Percentiles rank a stretch among this genome's conserved stretches.
phyloP scores from a whole-genome alignment of 2,113 vertebrate species.

The Steatornis caripensis region DNA sequence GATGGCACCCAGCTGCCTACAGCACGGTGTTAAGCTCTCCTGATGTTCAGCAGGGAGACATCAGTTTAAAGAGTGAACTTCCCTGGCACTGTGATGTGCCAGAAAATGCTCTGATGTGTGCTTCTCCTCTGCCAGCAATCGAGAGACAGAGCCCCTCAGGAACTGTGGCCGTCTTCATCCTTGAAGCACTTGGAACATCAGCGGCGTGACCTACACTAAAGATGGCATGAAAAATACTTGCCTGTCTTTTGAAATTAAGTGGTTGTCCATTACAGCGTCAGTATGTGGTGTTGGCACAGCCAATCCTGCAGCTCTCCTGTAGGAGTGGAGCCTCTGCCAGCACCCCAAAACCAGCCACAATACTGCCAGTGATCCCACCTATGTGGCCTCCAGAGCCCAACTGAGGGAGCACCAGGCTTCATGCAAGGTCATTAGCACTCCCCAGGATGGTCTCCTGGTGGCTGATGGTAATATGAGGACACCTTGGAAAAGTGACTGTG shows the following conservation, averaged over 20 bases:
- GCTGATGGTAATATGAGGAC: not conserved
- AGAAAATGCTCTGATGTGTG: not conserved
- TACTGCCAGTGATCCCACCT: accelerated
- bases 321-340: not conserved
- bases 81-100: not conserved
- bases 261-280: not conserved
- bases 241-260: not conserved
- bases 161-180: not conserved
- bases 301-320: not conserved
- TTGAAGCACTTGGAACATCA: not conserved
- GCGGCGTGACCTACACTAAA: not conserved
- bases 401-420: accelerated
- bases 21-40: not conserved
- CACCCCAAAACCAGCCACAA: not conserved
- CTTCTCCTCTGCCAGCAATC: not conserved
- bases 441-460: not conserved
- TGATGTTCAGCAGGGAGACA: not conserved
- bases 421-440: not conserved
- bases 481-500: not conserved
- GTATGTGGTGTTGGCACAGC: accelerated
- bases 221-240: not conserved
- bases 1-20: not conserved
- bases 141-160: not conserved
- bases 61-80: not conserved
- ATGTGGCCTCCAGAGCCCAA: not conserved